Base-by-base conservation (phyloP, 2,797 vertebrate genomes). In the Oreonectes daqikongensis region DNA sequence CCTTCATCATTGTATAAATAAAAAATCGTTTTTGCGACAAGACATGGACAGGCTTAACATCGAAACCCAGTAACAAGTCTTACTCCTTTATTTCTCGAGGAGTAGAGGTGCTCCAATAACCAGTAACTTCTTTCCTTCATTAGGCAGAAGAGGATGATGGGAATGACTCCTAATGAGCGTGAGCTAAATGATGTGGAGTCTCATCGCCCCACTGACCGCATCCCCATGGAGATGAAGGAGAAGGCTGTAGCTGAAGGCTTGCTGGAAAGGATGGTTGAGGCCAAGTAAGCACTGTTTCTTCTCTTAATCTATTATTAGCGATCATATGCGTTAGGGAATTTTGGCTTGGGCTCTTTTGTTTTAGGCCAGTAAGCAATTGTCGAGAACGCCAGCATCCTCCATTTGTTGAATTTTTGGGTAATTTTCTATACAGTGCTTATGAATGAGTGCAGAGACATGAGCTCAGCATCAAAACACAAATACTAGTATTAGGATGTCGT, bases 101-200 rank as follows among this genome's bases (percentile, higher is more conserved):
- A 42, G 40, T 42, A 42, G 40, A 42, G 40, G 40, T 42, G 11
- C 10, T 42, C 40, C 14, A 71, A 7, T 38, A 10, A 4, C 18
- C 28, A 44, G 53, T 63, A n/a, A 2, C 15, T 53, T 57, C 15
- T 40, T 44, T 77, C 30, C 42, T 15, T 32, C 17, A 1, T 77
- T 80, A 95, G 95, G 88, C 91, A 94, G 70, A 97, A 97, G 89
- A 91, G 95, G 83, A 95, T 93, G 92, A 96, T 97, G 94, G 95
- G 96, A 77, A 97, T 97, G 96, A 97, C 96, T 0, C 94, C 91
- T 1, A 93, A 92, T 18, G 95, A 95, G 83, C 83, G 75, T 0
- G 94, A 96, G 72, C 90, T 97, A 72, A 2, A 35, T 0, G 95
- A 96, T 32, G 92, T 97, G 82, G 95, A 96, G 85, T 91, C 32